Conservation (phyloP, 2,888 invertebrate species). For the Ctenicera cuprea region DNA sequence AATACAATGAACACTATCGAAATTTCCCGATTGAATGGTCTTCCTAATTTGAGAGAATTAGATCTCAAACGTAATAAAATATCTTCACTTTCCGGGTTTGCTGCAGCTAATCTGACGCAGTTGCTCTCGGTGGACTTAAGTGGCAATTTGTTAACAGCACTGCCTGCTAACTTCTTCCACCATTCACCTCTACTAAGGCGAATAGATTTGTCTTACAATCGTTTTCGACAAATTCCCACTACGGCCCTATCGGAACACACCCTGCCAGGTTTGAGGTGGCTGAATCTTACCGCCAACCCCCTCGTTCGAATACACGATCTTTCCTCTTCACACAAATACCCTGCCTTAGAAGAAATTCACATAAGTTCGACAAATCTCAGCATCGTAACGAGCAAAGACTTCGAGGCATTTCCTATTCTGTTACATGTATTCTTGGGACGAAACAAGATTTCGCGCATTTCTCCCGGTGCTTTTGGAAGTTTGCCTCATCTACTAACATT, state of each 20-base stretch:
- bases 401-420: slow-evolving; percentile 87
- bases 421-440: slow-evolving; percentile 83
- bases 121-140: slow-evolving; percentile 85
- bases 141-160: slow-evolving; percentile 82
- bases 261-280: slow-evolving; percentile 81
- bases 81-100: slow-evolving; percentile 84
- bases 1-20: slow-evolving; percentile 84
- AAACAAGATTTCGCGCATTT: slow-evolving; percentile 86
- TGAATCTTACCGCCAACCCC: slow-evolving; percentile 90
- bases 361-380: slow-evolving; percentile 87
- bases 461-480: slow-evolving; percentile 89
- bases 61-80: slow-evolving; percentile 85
- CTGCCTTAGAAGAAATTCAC: slow-evolving; percentile 87
- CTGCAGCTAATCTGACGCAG: slow-evolving; percentile 84
- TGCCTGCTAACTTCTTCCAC: slow-evolving; percentile 88
- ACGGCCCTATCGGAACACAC: slow-evolving; percentile 85
- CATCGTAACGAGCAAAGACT: slow-evolving; percentile 89
- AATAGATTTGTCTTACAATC: slow-evolving; percentile 86
- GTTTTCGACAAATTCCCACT: slow-evolving; percentile 86
- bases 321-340: slow-evolving; percentile 82
- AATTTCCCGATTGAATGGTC: slow-evolving; percentile 84
- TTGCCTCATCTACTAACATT: slow-evolving; percentile 85
- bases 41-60: slow-evolving; percentile 84
- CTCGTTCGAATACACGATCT: slow-evolving; percentile 84
- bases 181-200: slow-evolving; percentile 82